phyloP scores from a whole-genome alignment of 2,797 vertebrate species.

The Ambastaia sidthimunki region DNA sequence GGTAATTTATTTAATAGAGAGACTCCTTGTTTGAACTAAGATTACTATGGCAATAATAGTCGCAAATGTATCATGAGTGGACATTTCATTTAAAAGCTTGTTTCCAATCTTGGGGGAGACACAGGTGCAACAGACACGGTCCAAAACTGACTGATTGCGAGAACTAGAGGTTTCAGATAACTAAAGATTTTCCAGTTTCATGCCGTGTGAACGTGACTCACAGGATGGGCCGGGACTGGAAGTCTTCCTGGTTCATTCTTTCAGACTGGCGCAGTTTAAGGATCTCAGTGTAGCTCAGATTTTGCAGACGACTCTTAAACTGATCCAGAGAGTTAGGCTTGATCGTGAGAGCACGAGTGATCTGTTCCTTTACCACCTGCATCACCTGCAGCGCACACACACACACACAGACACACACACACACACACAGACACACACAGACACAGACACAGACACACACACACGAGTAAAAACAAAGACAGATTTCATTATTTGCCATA shows the following conservation, averaged over 20 bases:
- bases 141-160: constrained; percentile 8
- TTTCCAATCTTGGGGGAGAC: constrained; percentile 1
- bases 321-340: constrained; percentile 99
- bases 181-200: constrained; percentile 12
- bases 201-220: constrained; percentile 74
- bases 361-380: constrained; percentile 99
- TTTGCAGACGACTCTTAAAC: constrained; percentile 99
- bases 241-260: constrained; percentile 99
- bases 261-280: constrained; percentile 99
- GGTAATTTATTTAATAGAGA: constrained; percentile 42
- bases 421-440: too few relatives aligned
- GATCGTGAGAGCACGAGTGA: constrained; percentile 94
- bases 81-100: constrained; percentile 50
- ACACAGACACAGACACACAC: constrained; percentile 53
- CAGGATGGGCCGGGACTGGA: constrained; percentile 98
- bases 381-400: constrained; percentile 84
- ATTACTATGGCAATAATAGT: constrained; percentile 11
- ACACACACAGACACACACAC: too few relatives aligned
- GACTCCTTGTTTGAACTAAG: constrained; percentile 31
- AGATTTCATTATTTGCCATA: not conserved
- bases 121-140: constrained; percentile 38
- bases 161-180: constrained; percentile 5
- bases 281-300: constrained; percentile 99
- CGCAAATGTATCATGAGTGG: constrained; percentile 28
- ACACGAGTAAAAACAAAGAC: not conserved